Evolutionary conservation across 2,113 vertebrate genomes (phyloP).

Genomic region (Phaethornis superciliosus): DNA sequence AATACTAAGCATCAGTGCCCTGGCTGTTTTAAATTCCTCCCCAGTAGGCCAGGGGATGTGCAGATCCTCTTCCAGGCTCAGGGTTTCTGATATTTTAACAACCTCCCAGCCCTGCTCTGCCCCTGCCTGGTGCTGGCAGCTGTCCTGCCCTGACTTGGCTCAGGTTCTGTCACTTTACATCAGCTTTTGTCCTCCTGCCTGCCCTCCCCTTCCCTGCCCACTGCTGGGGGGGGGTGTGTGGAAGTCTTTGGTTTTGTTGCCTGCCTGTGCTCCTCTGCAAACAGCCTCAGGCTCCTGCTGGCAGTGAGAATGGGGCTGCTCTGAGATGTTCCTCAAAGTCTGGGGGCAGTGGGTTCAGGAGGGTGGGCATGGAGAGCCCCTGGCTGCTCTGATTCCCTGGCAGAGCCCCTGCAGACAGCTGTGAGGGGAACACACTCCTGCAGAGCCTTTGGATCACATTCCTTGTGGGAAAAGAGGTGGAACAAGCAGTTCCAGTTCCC

Average conservation of each 20-base stretch:
- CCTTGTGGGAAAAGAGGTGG: not conserved
- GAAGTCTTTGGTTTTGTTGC: not conserved
- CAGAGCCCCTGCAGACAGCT: not conserved
- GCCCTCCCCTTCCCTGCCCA: rapidly evolving
- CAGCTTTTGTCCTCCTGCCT: not conserved
- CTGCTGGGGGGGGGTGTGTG: not conserved
- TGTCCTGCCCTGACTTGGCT: not conserved
- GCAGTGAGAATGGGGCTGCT: not conserved
- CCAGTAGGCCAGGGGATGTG: not conserved
- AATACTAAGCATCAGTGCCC: not conserved
- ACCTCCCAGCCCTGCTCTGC: not conserved
- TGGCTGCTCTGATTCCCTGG: not conserved
- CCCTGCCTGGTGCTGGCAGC: rapidly evolving
- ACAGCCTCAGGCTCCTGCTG: not conserved
- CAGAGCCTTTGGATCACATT: not conserved
- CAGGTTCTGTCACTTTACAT: rapidly evolving
- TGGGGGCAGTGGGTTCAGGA: not conserved
- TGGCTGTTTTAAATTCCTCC: not conserved
- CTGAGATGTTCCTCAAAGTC: not conserved
- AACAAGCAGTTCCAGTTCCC: not conserved
- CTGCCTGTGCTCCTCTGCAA: not conserved
- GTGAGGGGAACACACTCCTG: not conserved
- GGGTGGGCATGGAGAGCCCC: not conserved
- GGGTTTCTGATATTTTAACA: not conserved
- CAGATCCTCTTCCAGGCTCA: not conserved